A percentile compares a stretch with the other conserved stretches of the same genome.
Conservation (phyloP, 37 sponge, comb jelly and placozoan species). For the Geodia barretti region DNA sequence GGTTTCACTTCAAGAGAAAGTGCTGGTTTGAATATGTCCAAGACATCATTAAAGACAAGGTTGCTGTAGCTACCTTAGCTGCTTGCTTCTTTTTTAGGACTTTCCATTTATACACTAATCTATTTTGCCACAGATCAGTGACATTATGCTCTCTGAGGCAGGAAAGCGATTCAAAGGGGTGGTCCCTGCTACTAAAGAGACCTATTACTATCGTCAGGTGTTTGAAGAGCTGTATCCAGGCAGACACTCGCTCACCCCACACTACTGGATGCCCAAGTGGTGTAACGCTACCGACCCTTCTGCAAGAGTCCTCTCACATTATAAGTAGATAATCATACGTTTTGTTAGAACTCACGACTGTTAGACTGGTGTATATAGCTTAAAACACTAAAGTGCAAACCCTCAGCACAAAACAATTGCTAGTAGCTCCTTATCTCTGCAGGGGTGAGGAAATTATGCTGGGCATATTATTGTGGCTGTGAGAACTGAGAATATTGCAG, state of each 20-base stretch:
- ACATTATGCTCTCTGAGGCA: slow-evolving; percentile 21
- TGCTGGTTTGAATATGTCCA: slow-evolving; percentile 47
- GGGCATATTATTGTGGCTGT: no score
- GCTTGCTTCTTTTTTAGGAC: neutral
- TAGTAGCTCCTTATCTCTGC: no score
- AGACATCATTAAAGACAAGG: slow-evolving; percentile 18
- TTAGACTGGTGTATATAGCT: no score
- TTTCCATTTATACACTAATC: neutral
- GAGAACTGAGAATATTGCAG: no score
- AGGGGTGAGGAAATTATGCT: no score
- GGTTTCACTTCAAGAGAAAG: slow-evolving; percentile 33
- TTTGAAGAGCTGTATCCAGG: slow-evolving; percentile 54
- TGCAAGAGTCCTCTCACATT: slow-evolving; percentile 22
- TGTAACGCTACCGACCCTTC: slow-evolving; percentile 41
- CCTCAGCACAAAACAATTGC: no score
- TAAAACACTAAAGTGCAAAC: no score
- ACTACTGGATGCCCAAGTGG: slow-evolving; percentile 68
- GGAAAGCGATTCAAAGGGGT: neutral
- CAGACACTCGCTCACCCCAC: slow-evolving; percentile 18
- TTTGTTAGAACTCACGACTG: no score
- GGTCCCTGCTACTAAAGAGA: slow-evolving; percentile 38
- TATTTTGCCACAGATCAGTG: slow-evolving; percentile 7
- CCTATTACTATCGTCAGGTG: slow-evolving; percentile 55
- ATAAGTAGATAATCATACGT: no score
- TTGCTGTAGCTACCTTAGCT: neutral